Evolutionary conservation across 1,140 invertebrate genomes (phyloP).

Genomic region (Sitobion miscanthi): DNA sequence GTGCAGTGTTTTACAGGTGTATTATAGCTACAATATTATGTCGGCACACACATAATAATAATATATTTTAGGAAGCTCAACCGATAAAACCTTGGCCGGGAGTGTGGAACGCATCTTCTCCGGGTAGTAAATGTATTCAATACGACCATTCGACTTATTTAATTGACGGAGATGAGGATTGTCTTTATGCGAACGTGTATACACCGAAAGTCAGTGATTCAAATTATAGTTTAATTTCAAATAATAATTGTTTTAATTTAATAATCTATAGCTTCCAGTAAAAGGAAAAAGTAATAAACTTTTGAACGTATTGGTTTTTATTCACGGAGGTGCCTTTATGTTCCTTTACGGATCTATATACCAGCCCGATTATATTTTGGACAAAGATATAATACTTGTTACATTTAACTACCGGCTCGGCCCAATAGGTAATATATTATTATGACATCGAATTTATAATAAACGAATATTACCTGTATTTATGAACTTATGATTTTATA

Average conservation of each 20-base stretch:
- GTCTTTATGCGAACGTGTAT: constrained; percentile 59
- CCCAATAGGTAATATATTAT: constrained; percentile 59
- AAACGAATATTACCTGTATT: background rate
- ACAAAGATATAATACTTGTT: constrained; percentile 71
- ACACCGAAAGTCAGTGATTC: constrained; percentile 57
- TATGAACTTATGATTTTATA: background rate
- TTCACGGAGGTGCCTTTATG: constrained; percentile 66
- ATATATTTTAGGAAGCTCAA: constrained; percentile 54
- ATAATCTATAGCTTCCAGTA: background rate
- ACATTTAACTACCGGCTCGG: constrained; percentile 74
- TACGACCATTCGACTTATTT: constrained; percentile 52
- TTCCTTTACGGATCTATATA: constrained; percentile 63
- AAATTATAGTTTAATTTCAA: background rate
- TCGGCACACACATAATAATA: background rate
- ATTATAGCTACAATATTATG: background rate
- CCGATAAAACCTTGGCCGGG: constrained; percentile 56
- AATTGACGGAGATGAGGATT: constrained; percentile 60
- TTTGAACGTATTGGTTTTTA: constrained; percentile 64
- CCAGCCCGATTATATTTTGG: constrained; percentile 63
- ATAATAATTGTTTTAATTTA: background rate
- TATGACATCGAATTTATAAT: background rate
- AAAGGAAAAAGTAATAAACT: background rate
- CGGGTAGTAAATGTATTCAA: constrained; percentile 52
- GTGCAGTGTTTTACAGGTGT: background rate
- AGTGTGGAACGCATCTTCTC: constrained; percentile 56